Conservation (phyloP, 1,140 invertebrate species). For the Pseudachorutes palmiensis region DNA sequence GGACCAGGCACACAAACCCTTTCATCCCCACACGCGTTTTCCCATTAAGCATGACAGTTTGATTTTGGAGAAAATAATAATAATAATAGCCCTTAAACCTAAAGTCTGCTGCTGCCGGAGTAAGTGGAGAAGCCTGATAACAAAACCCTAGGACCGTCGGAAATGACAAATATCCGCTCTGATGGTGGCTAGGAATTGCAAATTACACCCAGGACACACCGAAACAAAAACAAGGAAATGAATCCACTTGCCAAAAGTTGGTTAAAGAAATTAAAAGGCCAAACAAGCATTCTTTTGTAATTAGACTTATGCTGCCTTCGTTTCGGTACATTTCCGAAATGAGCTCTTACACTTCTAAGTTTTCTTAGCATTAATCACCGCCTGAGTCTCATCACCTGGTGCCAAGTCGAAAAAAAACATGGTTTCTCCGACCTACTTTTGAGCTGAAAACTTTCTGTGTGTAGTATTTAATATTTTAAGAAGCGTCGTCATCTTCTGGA, state of each 20-base stretch:
- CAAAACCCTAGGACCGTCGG: not conserved
- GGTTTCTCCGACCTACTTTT: slow-evolving; percentile 19
- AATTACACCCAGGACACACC: not conserved
- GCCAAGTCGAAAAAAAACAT: slow-evolving; percentile 19
- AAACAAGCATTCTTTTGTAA: not conserved
- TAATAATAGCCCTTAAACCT: no score
- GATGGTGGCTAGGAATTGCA: not conserved
- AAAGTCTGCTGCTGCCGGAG: no score
- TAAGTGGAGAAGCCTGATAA: not conserved
- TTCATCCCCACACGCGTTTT: not conserved
- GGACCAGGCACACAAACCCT: not conserved
- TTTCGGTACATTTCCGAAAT: not conserved
- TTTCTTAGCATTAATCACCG: slow-evolving; percentile 4
- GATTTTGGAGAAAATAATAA: not conserved
- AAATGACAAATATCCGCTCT: not conserved
- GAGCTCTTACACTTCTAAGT: not conserved
- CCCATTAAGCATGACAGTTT: not conserved
- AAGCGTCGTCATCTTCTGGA: no score
- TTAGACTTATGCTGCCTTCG: not conserved
- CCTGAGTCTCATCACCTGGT: slow-evolving; percentile 17
- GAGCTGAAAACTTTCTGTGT: not conserved
- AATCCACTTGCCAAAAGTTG: not conserved
- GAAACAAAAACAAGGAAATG: not conserved
- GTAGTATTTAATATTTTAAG: no score
- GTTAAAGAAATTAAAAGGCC: not conserved